These are phyloP conservation scores for Rhinatrema bivittatum DNA, from an alignment of 2,797 vertebrate species.

Conservation along the genomic window DNA sequence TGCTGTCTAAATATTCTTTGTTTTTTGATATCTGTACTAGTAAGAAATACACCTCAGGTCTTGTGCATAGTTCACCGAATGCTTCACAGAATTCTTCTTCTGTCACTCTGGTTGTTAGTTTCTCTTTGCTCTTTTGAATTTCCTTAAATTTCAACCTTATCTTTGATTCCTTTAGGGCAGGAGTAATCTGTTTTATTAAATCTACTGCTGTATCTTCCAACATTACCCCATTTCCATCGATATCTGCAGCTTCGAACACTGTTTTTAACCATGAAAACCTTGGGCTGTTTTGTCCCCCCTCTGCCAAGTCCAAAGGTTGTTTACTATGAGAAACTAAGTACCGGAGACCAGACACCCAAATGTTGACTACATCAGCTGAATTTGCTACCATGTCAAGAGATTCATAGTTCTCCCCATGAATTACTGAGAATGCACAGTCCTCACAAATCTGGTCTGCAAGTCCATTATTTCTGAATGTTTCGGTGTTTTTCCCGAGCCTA, in stretches of 20 bases:
- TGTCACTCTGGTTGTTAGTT: slow-evolving; percentile 89
- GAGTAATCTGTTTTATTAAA: slow-evolving; percentile 83
- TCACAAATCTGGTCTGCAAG: slow-evolving; percentile 87
- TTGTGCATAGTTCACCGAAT: slow-evolving; percentile 89
- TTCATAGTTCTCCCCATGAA: slow-evolving; percentile 92
- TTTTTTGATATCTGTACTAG: slow-evolving; percentile 95
- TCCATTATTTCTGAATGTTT: slow-evolving; percentile 90
- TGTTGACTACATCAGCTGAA: slow-evolving; percentile 93
- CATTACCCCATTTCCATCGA: slow-evolving; percentile 87
- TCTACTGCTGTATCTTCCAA: slow-evolving; percentile 83
- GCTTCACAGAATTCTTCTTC: slow-evolving; percentile 93
- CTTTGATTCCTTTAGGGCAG: slow-evolving; percentile 88
- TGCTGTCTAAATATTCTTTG: slow-evolving; percentile 86
- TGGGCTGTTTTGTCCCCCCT: slow-evolving; percentile 73
- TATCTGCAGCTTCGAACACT: slow-evolving; percentile 77
- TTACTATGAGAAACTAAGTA: slow-evolving; percentile 88
- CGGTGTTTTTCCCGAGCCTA: slow-evolving; percentile 89
- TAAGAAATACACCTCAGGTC: slow-evolving; percentile 92
- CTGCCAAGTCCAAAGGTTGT: slow-evolving; percentile 66
- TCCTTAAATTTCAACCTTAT: slow-evolving; percentile 93
- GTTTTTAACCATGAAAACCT: slow-evolving; percentile 78
- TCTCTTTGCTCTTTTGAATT: slow-evolving; percentile 93
- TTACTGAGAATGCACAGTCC: slow-evolving; percentile 87
- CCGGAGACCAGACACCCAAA: slow-evolving; percentile 93
- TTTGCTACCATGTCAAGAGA: slow-evolving; percentile 91